Evolutionary conservation across 2,113 vertebrate species (phyloP).

Genomic region (Sinosuthora webbiana): DNA sequence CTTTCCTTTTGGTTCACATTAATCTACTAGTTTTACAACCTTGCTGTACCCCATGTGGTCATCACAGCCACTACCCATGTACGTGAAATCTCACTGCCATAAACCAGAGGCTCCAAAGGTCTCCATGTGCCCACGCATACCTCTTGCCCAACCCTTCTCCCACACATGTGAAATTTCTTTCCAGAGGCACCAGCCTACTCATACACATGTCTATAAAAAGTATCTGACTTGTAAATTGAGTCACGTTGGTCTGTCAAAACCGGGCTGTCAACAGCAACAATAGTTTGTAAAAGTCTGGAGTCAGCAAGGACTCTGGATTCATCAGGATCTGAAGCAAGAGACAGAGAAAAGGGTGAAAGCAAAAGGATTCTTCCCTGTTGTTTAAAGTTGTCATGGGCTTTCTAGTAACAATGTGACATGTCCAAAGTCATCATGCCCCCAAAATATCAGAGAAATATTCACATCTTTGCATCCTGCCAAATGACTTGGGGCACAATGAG

Average conservation of each 20-base stretch:
- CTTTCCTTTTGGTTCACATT: neutral
- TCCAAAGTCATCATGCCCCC: neutral
- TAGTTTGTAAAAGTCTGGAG: neutral
- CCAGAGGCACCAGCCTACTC: constrained; percentile 14
- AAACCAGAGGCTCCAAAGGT: constrained; percentile 14
- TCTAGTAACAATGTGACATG: neutral
- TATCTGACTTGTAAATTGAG: constrained; percentile 7
- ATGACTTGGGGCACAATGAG: neutral
- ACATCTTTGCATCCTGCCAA: neutral
- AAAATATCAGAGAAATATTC: neutral
- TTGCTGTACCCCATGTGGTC: neutral
- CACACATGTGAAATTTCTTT: constrained; percentile 20
- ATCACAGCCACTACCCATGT: neutral
- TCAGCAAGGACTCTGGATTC: constrained; percentile 11
- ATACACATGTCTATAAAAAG: constrained; percentile 33
- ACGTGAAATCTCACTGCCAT: neutral
- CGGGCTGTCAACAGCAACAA: neutral
- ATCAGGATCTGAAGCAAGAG: neutral
- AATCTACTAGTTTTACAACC: neutral
- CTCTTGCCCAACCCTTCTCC: constrained; percentile 6
- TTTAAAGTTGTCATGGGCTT: neutral
- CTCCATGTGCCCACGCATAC: neutral
- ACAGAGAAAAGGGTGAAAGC: neutral
- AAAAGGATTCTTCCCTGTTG: neutral
- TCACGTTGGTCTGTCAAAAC: neutral